phyloP scores from a whole-genome alignment of 1,140 invertebrate genomes.

The Sesamia nonagrioides region DNA sequence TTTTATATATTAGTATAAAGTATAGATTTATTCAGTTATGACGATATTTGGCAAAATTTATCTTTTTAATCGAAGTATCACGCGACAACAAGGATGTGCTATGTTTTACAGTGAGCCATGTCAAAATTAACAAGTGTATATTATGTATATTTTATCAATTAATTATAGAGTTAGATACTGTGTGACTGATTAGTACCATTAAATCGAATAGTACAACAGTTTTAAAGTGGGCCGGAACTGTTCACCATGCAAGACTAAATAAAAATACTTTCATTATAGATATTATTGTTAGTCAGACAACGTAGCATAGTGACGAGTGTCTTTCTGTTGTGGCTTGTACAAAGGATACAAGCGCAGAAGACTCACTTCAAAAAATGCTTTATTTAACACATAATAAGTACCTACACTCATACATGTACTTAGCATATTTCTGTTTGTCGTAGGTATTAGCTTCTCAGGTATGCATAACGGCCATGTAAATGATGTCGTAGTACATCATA shows the following conservation, averaged over 20 bases:
- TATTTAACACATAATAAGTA: background rate
- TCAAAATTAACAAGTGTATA: too few relatives aligned
- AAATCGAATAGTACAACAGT: background rate
- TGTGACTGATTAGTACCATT: too few relatives aligned
- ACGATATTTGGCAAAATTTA: slow-evolving; percentile 6
- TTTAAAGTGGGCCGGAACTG: slow-evolving; percentile 36
- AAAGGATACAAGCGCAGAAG: background rate
- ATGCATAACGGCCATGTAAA: too few relatives aligned
- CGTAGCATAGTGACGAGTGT: slow-evolving; percentile 24
- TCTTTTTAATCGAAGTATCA: too few relatives aligned
- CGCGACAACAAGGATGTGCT: too few relatives aligned
- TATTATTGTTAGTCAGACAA: slow-evolving; percentile 42
- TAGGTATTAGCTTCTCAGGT: background rate
- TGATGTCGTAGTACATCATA: too few relatives aligned
- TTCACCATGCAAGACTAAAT: slow-evolving; percentile 9
- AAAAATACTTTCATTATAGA: slow-evolving; percentile 43
- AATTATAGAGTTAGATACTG: too few relatives aligned
- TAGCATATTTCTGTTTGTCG: background rate
- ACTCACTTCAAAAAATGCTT: background rate
- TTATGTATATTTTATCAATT: too few relatives aligned
- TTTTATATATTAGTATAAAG: too few relatives aligned
- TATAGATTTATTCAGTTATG: background rate
- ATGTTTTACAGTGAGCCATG: background rate
- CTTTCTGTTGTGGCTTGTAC: slow-evolving; percentile 10
- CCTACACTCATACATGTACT: background rate